Evolutionary conservation across 2,888 invertebrate species (phyloP).

Genomic region (Aplocera efformata): DNA sequence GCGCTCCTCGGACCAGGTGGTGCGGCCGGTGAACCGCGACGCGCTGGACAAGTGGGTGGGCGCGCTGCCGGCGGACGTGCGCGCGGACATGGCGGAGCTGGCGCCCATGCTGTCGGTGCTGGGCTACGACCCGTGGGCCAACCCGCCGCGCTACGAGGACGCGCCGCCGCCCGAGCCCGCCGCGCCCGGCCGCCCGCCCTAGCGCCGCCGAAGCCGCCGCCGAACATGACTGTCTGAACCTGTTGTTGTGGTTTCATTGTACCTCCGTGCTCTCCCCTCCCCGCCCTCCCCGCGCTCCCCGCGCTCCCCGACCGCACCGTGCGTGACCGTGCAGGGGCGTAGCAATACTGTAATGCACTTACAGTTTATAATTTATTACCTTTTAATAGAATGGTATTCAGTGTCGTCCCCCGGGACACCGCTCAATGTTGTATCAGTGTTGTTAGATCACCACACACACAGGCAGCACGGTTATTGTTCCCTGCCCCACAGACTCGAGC

Average conservation of each 20-base stretch:
- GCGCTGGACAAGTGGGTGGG: constrained; percentile 96
- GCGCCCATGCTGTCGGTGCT: constrained; percentile 96
- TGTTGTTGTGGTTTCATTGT: constrained; percentile 11
- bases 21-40: constrained; percentile 98
- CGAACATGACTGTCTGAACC: constrained; percentile 9
- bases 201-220: constrained; percentile 11
- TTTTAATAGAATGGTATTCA: no score
- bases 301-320: no score
- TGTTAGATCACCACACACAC: no score
- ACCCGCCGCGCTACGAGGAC: constrained; percentile 95
- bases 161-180: constrained; percentile 64
- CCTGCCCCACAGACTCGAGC: no score
- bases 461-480: no score
- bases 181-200: constrained; percentile 28
- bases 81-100: constrained; percentile 94
- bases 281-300: no score
- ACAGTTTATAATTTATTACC: no score
- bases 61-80: constrained; percentile 93
- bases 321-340: no score
- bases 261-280: constrained; percentile 14
- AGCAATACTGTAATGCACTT: no score
- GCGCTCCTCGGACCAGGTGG: constrained; percentile 98
- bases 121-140: constrained; percentile 97
- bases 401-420: no score
- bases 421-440: no score